Evolutionary conservation across 2,888 invertebrate genomes (phyloP).

Genomic region (Synergus umbraculus): DNA sequence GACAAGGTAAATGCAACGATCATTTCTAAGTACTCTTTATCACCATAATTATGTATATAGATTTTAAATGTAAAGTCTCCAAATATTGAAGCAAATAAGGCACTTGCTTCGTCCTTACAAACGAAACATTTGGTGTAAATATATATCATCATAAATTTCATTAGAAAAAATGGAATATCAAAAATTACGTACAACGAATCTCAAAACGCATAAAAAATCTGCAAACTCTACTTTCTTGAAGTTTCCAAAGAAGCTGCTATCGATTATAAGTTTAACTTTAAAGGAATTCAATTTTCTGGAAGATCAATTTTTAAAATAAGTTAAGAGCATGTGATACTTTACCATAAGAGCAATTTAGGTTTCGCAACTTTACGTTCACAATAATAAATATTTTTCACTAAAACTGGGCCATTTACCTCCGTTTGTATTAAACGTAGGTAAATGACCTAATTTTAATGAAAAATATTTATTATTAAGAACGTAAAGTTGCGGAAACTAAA

Average conservation of each 20-base stretch:
- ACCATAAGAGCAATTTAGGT: too few relatives aligned
- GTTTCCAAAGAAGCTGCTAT: background rate
- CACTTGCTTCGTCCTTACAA: background rate
- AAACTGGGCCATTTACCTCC: too few relatives aligned
- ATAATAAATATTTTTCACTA: too few relatives aligned
- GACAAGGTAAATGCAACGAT: slow-evolving; percentile 27
- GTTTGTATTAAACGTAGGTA: too few relatives aligned
- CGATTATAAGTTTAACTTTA: background rate
- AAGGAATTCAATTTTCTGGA: background rate
- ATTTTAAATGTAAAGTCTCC: slow-evolving; percentile 17
- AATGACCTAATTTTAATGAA: too few relatives aligned
- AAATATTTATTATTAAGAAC: too few relatives aligned
- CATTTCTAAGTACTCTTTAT: slow-evolving; percentile 38
- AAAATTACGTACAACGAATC: slow-evolving; percentile 31
- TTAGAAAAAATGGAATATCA: slow-evolving; percentile 33
- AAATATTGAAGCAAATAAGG: slow-evolving; percentile 32
- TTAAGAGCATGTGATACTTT: too few relatives aligned
- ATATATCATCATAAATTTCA: background rate
- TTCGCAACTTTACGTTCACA: too few relatives aligned
- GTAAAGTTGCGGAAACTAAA: too few relatives aligned
- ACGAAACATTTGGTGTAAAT: slow-evolving; percentile 13
- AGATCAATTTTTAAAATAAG: background rate
- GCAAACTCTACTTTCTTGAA: background rate
- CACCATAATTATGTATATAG: slow-evolving; percentile 20
- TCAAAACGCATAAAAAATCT: background rate